Percentiles rank a stretch among this genome's conserved stretches.
Conservation (phyloP, 2,113 vertebrate genomes). For the Pungitius pungitius region DNA sequence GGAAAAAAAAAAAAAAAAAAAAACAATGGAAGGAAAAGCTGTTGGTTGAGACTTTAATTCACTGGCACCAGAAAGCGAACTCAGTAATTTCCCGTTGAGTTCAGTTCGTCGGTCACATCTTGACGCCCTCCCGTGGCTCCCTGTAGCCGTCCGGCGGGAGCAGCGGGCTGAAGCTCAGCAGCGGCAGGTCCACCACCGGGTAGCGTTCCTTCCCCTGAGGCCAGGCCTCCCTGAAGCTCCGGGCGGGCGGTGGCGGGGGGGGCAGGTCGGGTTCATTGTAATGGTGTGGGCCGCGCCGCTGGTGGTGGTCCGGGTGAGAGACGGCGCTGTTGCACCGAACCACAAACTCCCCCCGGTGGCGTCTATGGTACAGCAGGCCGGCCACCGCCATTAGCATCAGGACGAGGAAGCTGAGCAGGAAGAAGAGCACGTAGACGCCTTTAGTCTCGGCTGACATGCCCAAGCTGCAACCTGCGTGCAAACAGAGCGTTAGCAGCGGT, state of each 20-base stretch:
- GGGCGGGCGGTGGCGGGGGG: conserved; percentile 61
- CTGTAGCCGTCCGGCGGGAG: conserved; percentile 45
- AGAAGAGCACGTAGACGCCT: conserved; percentile 73
- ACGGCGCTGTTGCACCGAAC: conserved; percentile 54
- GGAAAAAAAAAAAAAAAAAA: background rate
- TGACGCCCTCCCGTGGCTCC: conserved; percentile 35
- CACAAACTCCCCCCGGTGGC: conserved; percentile 67
- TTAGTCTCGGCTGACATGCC: conserved; percentile 46
- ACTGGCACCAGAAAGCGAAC: background rate
- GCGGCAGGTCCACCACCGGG: conserved; percentile 63
- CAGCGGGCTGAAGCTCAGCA: conserved; percentile 76
- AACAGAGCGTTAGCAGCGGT: conserved; percentile 8
- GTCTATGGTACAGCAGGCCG: conserved; percentile 65
- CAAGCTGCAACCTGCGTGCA: conserved; percentile 54
- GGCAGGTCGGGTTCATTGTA: conserved; percentile 37
- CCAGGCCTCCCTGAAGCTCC: conserved; percentile 59
- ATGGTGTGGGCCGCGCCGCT: background rate
- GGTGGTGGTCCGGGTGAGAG: conserved; percentile 7
- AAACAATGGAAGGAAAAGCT: background rate
- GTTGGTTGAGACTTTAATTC: conserved; percentile 42
- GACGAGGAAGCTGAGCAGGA: conserved; percentile 75
- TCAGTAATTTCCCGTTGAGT: background rate
- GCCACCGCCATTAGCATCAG: conserved; percentile 58
- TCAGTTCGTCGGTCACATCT: conserved; percentile 29
- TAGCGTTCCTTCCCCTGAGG: conserved; percentile 44